These are phyloP conservation scores for Blastobasis lacticolella DNA, from an alignment of 2,888 invertebrate genomes.

Conservation along the genomic window DNA sequence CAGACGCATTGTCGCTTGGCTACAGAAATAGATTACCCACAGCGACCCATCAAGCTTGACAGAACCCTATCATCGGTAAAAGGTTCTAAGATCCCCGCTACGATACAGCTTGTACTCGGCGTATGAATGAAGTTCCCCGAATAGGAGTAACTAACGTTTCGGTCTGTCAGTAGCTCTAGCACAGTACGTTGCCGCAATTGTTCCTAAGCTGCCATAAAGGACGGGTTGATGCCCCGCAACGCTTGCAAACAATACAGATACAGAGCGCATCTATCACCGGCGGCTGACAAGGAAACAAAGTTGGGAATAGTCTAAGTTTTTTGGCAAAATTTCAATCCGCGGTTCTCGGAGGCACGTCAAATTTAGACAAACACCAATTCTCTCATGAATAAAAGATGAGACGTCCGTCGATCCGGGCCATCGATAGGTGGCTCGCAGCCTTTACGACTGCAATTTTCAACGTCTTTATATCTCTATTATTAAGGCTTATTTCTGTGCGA, in stretches of 20 bases:
- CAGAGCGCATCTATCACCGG: conserved; percentile 6
- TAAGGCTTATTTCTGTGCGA: conserved; percentile 15
- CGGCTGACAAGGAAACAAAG: conserved; percentile 4
- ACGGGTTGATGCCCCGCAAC: neutral
- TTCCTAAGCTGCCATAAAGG: neutral
- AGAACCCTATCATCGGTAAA: too few relatives aligned
- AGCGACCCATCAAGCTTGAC: too few relatives aligned
- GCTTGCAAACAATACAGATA: conserved; percentile 1
- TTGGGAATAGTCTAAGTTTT: conserved; percentile 11
- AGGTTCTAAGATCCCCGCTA: too few relatives aligned
- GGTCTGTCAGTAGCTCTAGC: too few relatives aligned
- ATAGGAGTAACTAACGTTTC: too few relatives aligned
- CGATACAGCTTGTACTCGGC: too few relatives aligned
- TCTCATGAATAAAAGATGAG: conserved; percentile 13
- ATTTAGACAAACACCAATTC: conserved; percentile 13
- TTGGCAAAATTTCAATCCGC: conserved; percentile 11
- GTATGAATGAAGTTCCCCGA: too few relatives aligned
- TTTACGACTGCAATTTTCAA: conserved; percentile 10
- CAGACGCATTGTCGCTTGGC: too few relatives aligned
- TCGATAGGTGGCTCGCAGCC: conserved; percentile 10
- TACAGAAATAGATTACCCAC: too few relatives aligned
- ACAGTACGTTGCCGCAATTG: too few relatives aligned
- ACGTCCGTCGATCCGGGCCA: conserved; percentile 2
- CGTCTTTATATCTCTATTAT: conserved; percentile 13
- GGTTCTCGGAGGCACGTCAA: conserved; percentile 8